Conservation (phyloP, 2,797 vertebrate genomes). For the Catamblyrhynchus diadema region DNA sequence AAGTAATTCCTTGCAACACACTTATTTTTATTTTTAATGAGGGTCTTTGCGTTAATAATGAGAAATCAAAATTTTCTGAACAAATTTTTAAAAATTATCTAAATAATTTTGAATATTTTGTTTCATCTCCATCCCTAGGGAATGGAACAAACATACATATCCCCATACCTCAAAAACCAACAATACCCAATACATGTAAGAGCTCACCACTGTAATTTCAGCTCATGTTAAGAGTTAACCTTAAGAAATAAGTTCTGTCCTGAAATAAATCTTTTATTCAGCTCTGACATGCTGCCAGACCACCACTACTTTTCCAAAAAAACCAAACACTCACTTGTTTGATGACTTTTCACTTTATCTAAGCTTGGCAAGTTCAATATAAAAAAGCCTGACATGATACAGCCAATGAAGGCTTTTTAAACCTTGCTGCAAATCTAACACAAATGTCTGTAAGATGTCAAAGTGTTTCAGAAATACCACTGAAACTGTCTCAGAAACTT, state of each 20-base stretch:
- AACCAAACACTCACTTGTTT: not conserved
- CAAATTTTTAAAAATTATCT: accelerated
- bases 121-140: not conserved
- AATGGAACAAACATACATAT: not conserved
- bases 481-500: not conserved
- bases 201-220: not conserved
- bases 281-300: not conserved
- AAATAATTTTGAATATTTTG: not conserved
- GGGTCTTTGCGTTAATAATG: not conserved
- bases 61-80: not conserved
- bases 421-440: not conserved
- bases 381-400: not conserved
- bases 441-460: not conserved
- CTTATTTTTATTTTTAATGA: not conserved
- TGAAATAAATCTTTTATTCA: not conserved
- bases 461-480: not conserved
- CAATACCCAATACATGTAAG: not conserved
- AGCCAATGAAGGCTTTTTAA: not conserved
- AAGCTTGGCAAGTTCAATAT: not conserved
- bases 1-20: not conserved
- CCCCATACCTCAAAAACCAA: not conserved
- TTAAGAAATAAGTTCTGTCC: not conserved
- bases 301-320: not conserved
- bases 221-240: not conserved
- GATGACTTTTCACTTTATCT: not conserved